Percentiles rank a stretch among this genome's conserved stretches.
Conservation (phyloP, 1,140 invertebrate species). For the Drosophila tsacasi region DNA sequence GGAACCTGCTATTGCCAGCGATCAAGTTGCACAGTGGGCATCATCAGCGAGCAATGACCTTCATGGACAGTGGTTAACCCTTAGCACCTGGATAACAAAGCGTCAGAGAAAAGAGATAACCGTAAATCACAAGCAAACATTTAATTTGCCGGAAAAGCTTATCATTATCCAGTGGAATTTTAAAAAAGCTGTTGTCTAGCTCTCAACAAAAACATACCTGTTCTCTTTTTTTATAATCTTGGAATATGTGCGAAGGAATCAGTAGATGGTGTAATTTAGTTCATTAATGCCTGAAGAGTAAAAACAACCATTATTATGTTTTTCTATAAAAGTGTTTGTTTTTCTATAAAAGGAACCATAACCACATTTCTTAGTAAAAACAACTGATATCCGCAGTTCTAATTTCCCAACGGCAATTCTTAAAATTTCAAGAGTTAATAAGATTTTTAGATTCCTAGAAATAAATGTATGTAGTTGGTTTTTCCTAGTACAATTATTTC, state of each 20-base stretch:
- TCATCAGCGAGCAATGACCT: constrained; percentile 30
- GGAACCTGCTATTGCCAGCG: not conserved
- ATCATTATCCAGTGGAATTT: constrained; percentile 3
- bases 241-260: not conserved
- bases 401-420: not conserved
- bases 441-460: not conserved
- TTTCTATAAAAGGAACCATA: not conserved
- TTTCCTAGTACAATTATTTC: not conserved
- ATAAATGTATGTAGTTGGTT: not conserved
- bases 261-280: not conserved
- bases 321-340: not conserved
- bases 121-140: constrained; percentile 27
- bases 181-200: not conserved
- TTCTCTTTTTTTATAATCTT: not conserved
- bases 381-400: not conserved
- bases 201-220: not conserved
- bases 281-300: not conserved
- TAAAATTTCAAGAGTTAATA: not conserved
- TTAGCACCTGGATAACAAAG: constrained; percentile 28
- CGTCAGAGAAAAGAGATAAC: constrained; percentile 25
- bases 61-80: constrained; percentile 20
- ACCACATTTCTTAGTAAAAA: not conserved
- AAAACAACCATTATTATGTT: not conserved
- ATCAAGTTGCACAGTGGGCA: constrained; percentile 67
- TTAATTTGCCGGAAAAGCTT: constrained; percentile 4